phyloP scores from a whole-genome alignment of 2,797 vertebrate species.

The Peromyscus melanophrys region DNA sequence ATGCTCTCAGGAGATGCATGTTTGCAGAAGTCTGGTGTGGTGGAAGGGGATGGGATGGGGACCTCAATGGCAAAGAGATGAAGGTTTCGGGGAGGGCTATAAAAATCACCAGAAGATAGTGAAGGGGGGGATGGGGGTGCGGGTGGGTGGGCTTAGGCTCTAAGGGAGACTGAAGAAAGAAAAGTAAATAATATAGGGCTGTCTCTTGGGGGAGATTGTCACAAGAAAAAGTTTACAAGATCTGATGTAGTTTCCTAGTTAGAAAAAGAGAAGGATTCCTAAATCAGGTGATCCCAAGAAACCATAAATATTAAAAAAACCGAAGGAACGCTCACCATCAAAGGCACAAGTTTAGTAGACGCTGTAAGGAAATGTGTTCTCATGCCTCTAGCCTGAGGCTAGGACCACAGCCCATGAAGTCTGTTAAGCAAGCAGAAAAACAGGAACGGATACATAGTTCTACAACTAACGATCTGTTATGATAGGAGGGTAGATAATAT shows the following conservation, averaged over 20 bases:
- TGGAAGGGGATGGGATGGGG: not conserved
- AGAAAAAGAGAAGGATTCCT: not conserved
- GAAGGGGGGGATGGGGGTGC: no score
- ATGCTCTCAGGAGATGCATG: not conserved
- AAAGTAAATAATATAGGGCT: not conserved
- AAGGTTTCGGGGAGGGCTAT: not conserved
- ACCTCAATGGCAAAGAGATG: not conserved
- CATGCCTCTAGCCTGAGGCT: not conserved
- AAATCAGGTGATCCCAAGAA: not conserved
- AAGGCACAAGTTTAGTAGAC: conserved; percentile 29
- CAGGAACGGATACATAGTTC: not conserved
- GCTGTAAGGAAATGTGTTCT: not conserved
- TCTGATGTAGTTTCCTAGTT: not conserved
- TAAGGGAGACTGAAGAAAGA: not conserved
- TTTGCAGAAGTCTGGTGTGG: not conserved
- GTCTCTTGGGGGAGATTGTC: not conserved
- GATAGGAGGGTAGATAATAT: not conserved
- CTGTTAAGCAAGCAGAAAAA: conserved; percentile 16
- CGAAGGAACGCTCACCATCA: not conserved
- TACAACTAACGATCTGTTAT: not conserved
- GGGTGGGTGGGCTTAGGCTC: no score
- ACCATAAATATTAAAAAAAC: not conserved
- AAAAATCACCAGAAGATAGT: not conserved
- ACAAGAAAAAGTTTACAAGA: conserved; percentile 1
- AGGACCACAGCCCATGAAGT: not conserved